Conservation (phyloP, 2,113 vertebrate genomes). For the Ceyx margarethae region DNA sequence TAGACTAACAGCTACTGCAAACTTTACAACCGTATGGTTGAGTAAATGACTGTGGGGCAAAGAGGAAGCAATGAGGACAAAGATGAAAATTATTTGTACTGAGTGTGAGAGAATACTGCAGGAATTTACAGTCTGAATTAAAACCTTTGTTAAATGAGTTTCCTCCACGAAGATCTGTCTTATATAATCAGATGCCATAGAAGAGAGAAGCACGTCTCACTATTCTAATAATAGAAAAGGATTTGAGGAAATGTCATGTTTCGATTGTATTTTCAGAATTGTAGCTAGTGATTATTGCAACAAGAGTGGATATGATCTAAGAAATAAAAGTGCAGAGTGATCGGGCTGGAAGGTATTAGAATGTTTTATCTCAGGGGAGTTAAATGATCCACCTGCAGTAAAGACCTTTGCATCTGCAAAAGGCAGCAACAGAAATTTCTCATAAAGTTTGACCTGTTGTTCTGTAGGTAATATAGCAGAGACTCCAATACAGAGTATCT, state of each 20-base stretch:
- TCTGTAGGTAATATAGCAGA: conserved; percentile 29
- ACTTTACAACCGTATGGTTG: not conserved
- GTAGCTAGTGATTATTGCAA: conserved; percentile 1
- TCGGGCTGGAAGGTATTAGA: not conserved
- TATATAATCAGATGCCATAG: not conserved
- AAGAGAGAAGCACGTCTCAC: not conserved
- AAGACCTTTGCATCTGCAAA: conserved; percentile 8
- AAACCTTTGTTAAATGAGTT: not conserved
- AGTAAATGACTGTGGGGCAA: not conserved
- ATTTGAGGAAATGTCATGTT: not conserved
- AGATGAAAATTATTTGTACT: conserved; percentile 2
- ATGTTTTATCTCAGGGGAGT: not conserved
- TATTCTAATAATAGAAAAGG: not conserved
- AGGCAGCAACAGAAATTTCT: conserved; percentile 42
- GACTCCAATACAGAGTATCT: conserved; percentile 33
- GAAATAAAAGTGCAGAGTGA: not conserved
- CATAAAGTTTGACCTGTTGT: conserved; percentile 48
- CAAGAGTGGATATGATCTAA: not conserved
- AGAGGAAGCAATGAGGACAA: not conserved
- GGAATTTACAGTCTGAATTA: conserved; percentile 27
- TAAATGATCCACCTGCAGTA: not conserved
- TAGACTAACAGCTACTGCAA: not conserved
- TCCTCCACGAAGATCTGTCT: not conserved
- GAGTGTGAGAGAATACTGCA: not conserved
- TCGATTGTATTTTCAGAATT: not conserved